A percentile compares a stretch with the other conserved stretches of the same genome.
phyloP scores from a whole-genome alignment of 2,888 invertebrate species.

The Nycteola revayana region DNA sequence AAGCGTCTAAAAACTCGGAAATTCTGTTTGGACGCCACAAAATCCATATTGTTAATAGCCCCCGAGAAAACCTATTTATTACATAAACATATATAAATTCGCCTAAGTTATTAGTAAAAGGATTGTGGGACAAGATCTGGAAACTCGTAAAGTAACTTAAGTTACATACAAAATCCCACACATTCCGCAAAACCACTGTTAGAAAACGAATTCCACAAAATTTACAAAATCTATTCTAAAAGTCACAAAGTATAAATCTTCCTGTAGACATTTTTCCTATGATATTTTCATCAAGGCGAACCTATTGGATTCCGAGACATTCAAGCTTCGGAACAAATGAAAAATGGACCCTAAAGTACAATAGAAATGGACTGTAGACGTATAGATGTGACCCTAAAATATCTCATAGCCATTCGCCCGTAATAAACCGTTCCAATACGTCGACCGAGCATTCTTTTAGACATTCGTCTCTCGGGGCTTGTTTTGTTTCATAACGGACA shows the following conservation, averaged over 20 bases:
- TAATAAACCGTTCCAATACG: constrained; percentile 15
- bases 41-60: no score
- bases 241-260: neutral
- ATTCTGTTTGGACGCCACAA: no score
- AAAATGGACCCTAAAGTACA: constrained; percentile 25
- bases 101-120: no score
- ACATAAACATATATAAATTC: no score
- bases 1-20: no score
- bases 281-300: constrained; percentile 23
- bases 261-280: constrained; percentile 5
- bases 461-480: neutral
- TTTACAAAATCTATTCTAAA: neutral
- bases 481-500: no score
- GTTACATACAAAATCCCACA: no score
- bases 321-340: constrained; percentile 20
- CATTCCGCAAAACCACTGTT: no score
- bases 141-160: no score
- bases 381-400: constrained; percentile 19
- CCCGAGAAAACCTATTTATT: no score
- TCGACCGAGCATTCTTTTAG: constrained; percentile 1
- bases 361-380: constrained; percentile 16
- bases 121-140: no score
- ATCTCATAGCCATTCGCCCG: constrained; percentile 14
- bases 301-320: constrained; percentile 21
- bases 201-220: neutral